Base-by-base conservation (phyloP, 2,888 invertebrate genomes). In the Bursaphelenchus okinawaensis region DNA sequence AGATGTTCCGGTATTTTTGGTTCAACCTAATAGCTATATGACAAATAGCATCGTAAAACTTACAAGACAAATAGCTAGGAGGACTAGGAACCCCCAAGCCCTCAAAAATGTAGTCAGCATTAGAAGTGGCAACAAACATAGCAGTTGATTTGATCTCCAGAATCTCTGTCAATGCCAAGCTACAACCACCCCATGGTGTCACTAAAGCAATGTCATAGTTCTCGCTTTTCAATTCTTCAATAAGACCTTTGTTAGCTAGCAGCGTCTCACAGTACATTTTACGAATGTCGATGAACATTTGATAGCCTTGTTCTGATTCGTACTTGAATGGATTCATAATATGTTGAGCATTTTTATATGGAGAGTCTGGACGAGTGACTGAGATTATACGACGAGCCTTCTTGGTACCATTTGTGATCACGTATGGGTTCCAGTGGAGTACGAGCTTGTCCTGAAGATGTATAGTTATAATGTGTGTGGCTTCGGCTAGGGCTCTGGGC, bases 11-110 rank as follows among this genome's bases (percentile, higher is more conserved):
- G n/a, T n/a, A n/a, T n/a, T n/a, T n/a, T n/a, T n/a, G n/a, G n/a
- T n/a, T n/a, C n/a, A n/a, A n/a, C n/a, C n/a, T n/a, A n/a, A n/a
- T n/a, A n/a, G n/a, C n/a, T n/a, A n/a, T n/a, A n/a, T n/a, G n/a
- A n/a, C n/a, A n/a, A n/a, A n/a, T n/a, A n/a, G n/a, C n/a, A n/a
- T n/a, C n/a, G n/a, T 23, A n/a, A 12, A 26, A 26, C 54, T 26
- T 54, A 54, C 54, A 24, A 26, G 54, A 54, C 4, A 54, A n/a
- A 54, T 54, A 54, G 54, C 54, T 54, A 16, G 54, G 54, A 1
- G 54, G 26, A 4, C 2, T 54, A n/a, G 54, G 54, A 24, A 54
- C n/a, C 4, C 54, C 54, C 27, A 54, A 54, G 12, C 27, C 54
- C 6, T 27, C 23, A 6, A 4, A 24, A 12, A 26, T 19, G n/a